Evolutionary conservation across 1,140 invertebrate species (phyloP).

Genomic region (Nymphalis io): DNA sequence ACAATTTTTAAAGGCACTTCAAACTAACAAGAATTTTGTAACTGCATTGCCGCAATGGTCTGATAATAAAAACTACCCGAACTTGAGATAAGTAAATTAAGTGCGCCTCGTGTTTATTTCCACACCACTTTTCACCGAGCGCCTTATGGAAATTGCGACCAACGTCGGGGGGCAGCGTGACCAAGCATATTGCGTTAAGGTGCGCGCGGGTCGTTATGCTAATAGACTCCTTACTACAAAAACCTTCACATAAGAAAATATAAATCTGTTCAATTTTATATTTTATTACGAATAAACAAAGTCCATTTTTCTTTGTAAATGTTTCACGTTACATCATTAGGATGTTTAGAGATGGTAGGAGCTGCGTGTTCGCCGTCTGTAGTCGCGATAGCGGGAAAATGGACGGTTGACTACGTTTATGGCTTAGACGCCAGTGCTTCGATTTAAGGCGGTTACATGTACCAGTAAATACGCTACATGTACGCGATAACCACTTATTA

Average conservation of each 20-base stretch:
- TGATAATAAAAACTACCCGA: conserved; percentile 8
- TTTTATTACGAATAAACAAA: conserved; percentile 23
- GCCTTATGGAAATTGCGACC: conserved; percentile 71
- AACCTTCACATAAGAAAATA: conserved; percentile 28
- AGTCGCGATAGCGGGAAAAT: conserved; percentile 75
- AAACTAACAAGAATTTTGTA: neutral
- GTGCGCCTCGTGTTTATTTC: conserved; percentile 34
- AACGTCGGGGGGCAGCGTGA: conserved; percentile 73
- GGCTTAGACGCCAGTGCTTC: conserved; percentile 62
- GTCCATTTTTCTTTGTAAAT: conserved; percentile 21
- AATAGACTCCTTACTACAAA: conserved; percentile 55
- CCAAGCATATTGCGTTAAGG: conserved; percentile 78
- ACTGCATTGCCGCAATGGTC: conserved; percentile 6
- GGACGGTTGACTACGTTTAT: conserved; percentile 79
- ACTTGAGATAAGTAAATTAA: conserved; percentile 28
- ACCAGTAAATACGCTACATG: conserved; percentile 59
- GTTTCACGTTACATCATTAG: conserved; percentile 29
- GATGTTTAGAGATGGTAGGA: conserved; percentile 37
- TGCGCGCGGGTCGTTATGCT: conserved; percentile 75
- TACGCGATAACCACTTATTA: conserved; percentile 60
- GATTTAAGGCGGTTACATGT: conserved; percentile 65
- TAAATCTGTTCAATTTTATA: conserved; percentile 24
- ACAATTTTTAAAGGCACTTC: too few relatives aligned
- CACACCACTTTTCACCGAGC: conserved; percentile 62
- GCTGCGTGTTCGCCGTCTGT: conserved; percentile 70